phyloP scores from a whole-genome alignment of 1,140 invertebrate genomes.

The Kradibia gibbosae region DNA sequence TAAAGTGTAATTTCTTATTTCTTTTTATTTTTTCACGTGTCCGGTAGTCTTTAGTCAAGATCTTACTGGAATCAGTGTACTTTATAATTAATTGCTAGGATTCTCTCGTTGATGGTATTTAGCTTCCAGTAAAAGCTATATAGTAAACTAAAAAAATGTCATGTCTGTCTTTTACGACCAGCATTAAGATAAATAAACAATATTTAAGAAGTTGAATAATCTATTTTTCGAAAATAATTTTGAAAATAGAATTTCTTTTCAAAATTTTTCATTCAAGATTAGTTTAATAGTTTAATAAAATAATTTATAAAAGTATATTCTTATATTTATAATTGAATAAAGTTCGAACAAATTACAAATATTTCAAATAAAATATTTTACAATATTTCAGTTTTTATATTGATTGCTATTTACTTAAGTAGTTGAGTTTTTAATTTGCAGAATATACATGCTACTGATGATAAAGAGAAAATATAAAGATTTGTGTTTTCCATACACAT shows the following conservation, averaged over 20 bases:
- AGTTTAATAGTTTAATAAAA: background rate
- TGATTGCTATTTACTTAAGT: no score
- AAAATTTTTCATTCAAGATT: background rate
- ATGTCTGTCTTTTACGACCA: conserved; percentile 11
- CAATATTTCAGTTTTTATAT: no score
- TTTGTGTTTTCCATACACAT: no score
- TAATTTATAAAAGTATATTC: background rate
- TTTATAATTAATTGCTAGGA: conserved; percentile 54
- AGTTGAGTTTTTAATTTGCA: no score
- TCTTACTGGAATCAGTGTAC: conserved; percentile 24
- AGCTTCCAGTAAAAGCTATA: conserved; percentile 31
- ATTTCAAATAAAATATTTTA: no score
- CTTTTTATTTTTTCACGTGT: background rate
- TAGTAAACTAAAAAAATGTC: background rate
- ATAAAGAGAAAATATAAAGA: no score
- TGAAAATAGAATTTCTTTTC: conserved; percentile 9
- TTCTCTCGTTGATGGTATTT: conserved; percentile 46
- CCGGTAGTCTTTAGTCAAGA: background rate
- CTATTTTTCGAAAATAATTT: no score
- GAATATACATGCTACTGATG: no score
- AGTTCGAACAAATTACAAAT: no score
- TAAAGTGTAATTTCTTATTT: no score
- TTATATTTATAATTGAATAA: background rate
- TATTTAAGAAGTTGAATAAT: background rate
- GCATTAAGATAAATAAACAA: conserved; percentile 22